phyloP scores from a whole-genome alignment of 2,797 vertebrate species.

The Lepus townsendii region DNA sequence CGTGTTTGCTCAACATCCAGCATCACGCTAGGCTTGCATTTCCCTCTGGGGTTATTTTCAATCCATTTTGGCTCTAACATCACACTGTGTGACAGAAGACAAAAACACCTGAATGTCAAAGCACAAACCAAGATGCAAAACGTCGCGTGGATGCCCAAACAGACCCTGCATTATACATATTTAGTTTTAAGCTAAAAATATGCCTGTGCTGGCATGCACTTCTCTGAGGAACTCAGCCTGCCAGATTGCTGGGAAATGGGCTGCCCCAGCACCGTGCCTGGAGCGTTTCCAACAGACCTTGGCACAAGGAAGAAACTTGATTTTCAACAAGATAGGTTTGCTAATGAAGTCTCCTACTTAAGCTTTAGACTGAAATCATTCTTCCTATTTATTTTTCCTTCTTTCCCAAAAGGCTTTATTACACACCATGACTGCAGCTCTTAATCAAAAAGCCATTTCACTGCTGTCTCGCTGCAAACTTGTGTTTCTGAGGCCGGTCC shows the following conservation, averaged over 20 bases:
- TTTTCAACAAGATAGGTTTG: not conserved
- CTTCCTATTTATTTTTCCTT: slow-evolving; percentile 44
- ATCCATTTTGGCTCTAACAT: not conserved
- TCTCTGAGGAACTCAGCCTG: not conserved
- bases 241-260: not conserved
- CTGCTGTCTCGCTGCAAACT: not conserved
- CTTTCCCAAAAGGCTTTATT: not conserved
- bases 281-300: not conserved
- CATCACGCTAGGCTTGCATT: not conserved
- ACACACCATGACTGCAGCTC: not conserved
- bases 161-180: not conserved
- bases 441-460: not conserved
- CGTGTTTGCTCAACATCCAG: not conserved
- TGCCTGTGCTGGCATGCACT: not conserved
- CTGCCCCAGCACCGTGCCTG: not conserved
- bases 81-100: not conserved
- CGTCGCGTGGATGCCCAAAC: not conserved
- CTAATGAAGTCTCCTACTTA: slow-evolving; percentile 17
- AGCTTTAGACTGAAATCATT: not conserved
- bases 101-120: slow-evolving; percentile 47
- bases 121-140: slow-evolving; percentile 45
- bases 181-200: slow-evolving; percentile 36
- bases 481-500: not conserved
- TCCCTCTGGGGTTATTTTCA: not conserved
- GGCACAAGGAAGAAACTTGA: not conserved